Evolutionary conservation across 2,888 invertebrate species (phyloP), one percentile per base, ranked within the genome.

Genomic region (Metallyticus violacea): DNA sequence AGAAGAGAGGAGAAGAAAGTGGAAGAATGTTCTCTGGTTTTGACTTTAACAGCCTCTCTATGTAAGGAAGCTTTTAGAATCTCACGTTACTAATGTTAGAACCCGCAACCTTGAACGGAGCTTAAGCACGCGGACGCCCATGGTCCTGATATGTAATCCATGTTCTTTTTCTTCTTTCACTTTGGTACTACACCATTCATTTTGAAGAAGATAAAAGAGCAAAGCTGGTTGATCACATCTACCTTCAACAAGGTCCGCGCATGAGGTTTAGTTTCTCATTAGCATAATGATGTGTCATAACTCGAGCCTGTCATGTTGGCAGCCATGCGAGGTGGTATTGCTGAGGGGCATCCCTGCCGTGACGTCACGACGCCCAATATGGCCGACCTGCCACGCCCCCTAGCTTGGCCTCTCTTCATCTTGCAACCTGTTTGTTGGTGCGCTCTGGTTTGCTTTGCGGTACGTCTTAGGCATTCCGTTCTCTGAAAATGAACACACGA

Each of bases 221-320:
- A 62, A 62, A 62, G 40, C 40, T 22, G n/a, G n/a, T n/a, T 62
- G 40, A 62, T 62, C 40, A 62, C 40, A 62, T 62, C 40, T 62
- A 15, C 15, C 9, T 62, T 62, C 40, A 62, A 62, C 40, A 62
- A 62, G 40, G 40, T 62, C 40, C 22, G 40, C 40, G 40, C 40
- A 62, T 62, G 40, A 9, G 40, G 40, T 62, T 62, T 62, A 22
- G 15, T 62, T 62, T 27, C 77, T 28, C 80, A 86, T 86, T 85
- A 85, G 40, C 86, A 86, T 86, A 86, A 86, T 86, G 86, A 86
- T 77, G 85, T 85, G 86, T 86, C 86, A 86, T 86, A 86, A 86
- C 81, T 82, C 82, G 80, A n/a, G 80, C 29, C 80, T 80, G 80
- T 80, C 81, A 81, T 81, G 81, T 81, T 84, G 84, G 84, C 77